Base-by-base conservation (phyloP, 2,888 invertebrate species). In the Melanostoma mellinum region DNA sequence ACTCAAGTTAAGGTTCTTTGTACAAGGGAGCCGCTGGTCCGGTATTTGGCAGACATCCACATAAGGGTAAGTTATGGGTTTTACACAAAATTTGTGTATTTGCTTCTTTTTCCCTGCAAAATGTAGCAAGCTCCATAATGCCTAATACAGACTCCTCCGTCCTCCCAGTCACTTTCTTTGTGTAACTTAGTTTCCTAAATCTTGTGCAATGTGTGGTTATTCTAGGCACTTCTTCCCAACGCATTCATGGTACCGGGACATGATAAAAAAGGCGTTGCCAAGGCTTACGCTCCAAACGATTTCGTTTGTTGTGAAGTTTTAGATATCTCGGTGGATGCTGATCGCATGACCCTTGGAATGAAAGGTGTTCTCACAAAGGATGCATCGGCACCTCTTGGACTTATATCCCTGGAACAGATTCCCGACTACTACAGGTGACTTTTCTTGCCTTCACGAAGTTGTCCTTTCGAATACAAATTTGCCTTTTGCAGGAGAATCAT, bases 321-420 rank as follows among this genome's bases (percentile, higher is more conserved):
- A 88, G 96, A 96, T 93, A 95, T 96, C 85, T 96, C 95, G 90
- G 95, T 96, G 56, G 96, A 97, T 91, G 95, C 95, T 69, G 96
- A 97, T 92, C 97, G 97, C 93, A 94, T 97, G 92, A 95, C 95
- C 88, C 94, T 96, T 91, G 96, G 96, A 91, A 96, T 97, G 96
- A 95, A 96, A 92, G 96, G 96, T 85, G 92, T 94, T 87, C 93
- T 95, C 88, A 93, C 93, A 85, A 93, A 95, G 33, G 94, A 94
- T 88, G 94, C 94, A 88, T 94, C 95, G 76, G 94, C 95, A 84
- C 94, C 95, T 85, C 93, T 97, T 86, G 98, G 98, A 86, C 94
- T 97, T 78, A 95, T 97, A 90, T 95, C 94, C 92, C 93, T 94
- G 32, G 95, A 95, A 86, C 96, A 96, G 92, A 94, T 97, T 89